Evolutionary conservation across 2,888 invertebrate genomes (phyloP).

Genomic region (Rotaria magnacalcarata): DNA sequence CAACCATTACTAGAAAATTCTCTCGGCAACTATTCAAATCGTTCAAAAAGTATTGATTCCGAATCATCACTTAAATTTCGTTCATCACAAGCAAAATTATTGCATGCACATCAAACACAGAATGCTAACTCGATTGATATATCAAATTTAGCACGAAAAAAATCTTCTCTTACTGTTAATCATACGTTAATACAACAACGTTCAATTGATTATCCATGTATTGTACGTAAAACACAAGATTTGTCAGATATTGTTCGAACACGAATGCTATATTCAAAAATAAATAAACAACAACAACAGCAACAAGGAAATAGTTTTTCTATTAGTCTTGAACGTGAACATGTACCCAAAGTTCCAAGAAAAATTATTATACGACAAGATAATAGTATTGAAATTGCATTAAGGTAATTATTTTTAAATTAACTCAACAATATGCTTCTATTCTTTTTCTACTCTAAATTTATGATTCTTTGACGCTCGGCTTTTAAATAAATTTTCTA

Average conservation of each 20-base stretch:
- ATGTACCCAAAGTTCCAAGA: slow-evolving; percentile 44
- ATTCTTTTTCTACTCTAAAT: too few species aligned
- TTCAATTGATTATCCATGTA: slow-evolving; percentile 45
- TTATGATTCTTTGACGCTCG: too few species aligned
- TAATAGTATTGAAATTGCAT: slow-evolving; percentile 43
- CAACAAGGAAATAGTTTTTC: slow-evolving; percentile 40
- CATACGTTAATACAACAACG: slow-evolving; percentile 39
- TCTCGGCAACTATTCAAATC: background rate
- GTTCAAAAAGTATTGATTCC: slow-evolving; percentile 41
- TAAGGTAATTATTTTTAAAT: background rate
- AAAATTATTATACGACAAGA: slow-evolving; percentile 46
- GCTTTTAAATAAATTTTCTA: too few species aligned
- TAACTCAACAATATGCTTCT: background rate
- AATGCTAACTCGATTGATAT: slow-evolving; percentile 42
- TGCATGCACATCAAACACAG: background rate
- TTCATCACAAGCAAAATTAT: background rate
- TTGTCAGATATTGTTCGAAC: slow-evolving; percentile 45
- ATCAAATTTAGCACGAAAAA: slow-evolving; percentile 34
- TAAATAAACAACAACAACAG: slow-evolving; percentile 36
- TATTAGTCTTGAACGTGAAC: slow-evolving; percentile 43
- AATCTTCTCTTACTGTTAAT: slow-evolving; percentile 30
- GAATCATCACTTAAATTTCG: slow-evolving; percentile 33
- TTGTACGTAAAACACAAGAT: slow-evolving; percentile 42
- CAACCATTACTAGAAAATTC: slow-evolving; percentile 4
- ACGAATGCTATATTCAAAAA: slow-evolving; percentile 43